phyloP scores from a whole-genome alignment of 1,140 invertebrate genomes.

The Drosophila ananassae region DNA sequence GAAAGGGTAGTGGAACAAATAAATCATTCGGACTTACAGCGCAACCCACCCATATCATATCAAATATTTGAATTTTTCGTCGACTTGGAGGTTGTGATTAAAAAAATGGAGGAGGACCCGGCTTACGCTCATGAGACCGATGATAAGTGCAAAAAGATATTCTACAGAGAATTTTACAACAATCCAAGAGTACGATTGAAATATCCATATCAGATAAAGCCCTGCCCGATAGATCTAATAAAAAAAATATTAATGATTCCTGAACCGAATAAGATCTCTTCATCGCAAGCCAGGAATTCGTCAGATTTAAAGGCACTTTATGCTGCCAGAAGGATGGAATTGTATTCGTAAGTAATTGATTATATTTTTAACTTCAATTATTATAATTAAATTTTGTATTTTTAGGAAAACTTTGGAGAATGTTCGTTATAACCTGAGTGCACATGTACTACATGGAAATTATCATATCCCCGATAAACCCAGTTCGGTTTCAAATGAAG shows the following conservation, averaged over 20 bases:
- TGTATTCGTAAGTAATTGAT: conserved; percentile 16
- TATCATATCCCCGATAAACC: too few relatives aligned
- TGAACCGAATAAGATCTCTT: not conserved
- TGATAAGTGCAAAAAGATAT: conserved; percentile 17
- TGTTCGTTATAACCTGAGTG: not conserved
- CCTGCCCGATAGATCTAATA: conserved; percentile 15
- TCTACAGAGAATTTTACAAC: conserved; percentile 34
- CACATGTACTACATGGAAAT: too few relatives aligned
- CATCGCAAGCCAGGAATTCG: not conserved
- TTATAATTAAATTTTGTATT: not conserved
- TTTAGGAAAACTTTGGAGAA: not conserved
- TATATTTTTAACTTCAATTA: not conserved
- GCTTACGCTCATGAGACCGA: not conserved
- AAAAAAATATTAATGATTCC: conserved; percentile 21
- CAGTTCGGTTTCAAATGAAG: too few relatives aligned
- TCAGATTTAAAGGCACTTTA: conserved; percentile 1
- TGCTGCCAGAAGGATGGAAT: conserved; percentile 8
- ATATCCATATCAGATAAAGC: conserved; percentile 15
- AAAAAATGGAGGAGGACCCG: conserved; percentile 30
- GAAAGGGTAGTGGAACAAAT: not conserved
- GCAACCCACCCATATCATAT: conserved; percentile 22
- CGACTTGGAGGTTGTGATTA: conserved; percentile 29
- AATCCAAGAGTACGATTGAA: conserved; percentile 32
- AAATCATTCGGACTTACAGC: not conserved
- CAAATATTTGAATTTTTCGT: conserved; percentile 25